Percentiles rank a stretch among this genome's conserved stretches.
Conservation (phyloP, 2,888 invertebrate genomes). For the Drosophila gaucha region DNA sequence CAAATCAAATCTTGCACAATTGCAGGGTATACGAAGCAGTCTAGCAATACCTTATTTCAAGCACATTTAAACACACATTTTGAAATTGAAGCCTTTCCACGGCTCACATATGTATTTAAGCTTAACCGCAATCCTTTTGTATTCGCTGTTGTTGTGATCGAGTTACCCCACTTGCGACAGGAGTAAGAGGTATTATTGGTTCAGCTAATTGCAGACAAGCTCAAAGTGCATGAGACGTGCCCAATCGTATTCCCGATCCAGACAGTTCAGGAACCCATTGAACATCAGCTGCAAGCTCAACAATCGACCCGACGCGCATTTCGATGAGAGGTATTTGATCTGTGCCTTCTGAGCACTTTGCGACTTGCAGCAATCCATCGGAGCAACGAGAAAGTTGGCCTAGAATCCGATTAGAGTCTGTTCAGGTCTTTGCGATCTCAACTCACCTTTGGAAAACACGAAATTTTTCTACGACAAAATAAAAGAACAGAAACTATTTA, state of each 20-base stretch:
- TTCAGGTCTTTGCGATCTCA: too few species aligned
- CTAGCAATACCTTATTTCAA: not conserved
- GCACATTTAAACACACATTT: not conserved
- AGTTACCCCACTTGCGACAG: constrained; percentile 4
- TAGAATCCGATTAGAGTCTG: not conserved
- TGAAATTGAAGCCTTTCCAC: not conserved
- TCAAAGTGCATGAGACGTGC: constrained; percentile 52
- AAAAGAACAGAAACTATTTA: not conserved
- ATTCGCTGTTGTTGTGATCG: constrained; percentile 19
- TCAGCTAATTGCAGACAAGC: constrained; percentile 44
- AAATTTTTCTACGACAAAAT: not conserved
- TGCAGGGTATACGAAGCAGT: not conserved
- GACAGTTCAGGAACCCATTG: constrained; percentile 46
- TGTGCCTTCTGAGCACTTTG: not conserved
- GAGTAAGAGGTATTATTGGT: not conserved
- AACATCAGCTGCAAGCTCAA: constrained; percentile 31
- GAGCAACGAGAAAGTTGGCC: too few species aligned
- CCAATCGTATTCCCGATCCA: constrained; percentile 55
- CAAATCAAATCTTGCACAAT: too few species aligned
- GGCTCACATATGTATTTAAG: not conserved
- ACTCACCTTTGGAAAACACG: not conserved
- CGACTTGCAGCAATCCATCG: constrained; percentile 15
- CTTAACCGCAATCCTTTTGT: not conserved
- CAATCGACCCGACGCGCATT: not conserved
- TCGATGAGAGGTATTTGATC: not conserved